phyloP scores from a whole-genome alignment of 2,797 vertebrate genomes.

The Distichodus sexfasciatus region DNA sequence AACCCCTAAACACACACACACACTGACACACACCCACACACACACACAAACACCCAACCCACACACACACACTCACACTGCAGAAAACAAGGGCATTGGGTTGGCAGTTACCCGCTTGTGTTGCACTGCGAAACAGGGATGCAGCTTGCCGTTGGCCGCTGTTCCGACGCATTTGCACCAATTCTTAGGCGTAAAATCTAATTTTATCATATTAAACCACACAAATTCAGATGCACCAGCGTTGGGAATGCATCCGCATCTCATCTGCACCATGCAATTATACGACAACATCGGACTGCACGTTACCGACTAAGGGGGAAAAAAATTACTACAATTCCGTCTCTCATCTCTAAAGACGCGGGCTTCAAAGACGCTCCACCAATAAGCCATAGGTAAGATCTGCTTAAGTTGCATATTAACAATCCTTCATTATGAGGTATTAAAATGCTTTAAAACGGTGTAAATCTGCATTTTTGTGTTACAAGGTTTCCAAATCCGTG shows the following conservation, averaged over 20 bases:
- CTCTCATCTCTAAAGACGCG: too few relatives aligned
- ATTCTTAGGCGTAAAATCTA: not conserved
- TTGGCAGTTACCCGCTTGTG: constrained; percentile 22
- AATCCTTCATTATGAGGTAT: too few relatives aligned
- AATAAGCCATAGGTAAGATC: too few relatives aligned
- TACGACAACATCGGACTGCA: not conserved
- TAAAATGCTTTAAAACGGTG: too few relatives aligned
- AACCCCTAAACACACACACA: too few relatives aligned
- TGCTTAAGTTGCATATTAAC: too few relatives aligned
- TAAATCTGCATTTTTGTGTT: not conserved
- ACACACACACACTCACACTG: constrained; percentile 8
- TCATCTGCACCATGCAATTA: not conserved
- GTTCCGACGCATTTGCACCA: not conserved
- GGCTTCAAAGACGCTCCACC: too few relatives aligned
- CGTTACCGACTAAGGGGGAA: not conserved
- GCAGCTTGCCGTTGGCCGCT: not conserved
- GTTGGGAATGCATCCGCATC: too few relatives aligned
- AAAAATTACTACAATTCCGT: not conserved
- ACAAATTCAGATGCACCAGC: too few relatives aligned
- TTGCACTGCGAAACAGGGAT: constrained; percentile 34
- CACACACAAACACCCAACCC: constrained; percentile 20
- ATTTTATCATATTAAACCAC: too few relatives aligned
- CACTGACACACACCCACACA: constrained; percentile 24
- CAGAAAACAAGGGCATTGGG: constrained; percentile 54
- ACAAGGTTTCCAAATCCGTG: not conserved